phyloP scores from a whole-genome alignment of 2,113 vertebrate species.

The Colaptes auratus region DNA sequence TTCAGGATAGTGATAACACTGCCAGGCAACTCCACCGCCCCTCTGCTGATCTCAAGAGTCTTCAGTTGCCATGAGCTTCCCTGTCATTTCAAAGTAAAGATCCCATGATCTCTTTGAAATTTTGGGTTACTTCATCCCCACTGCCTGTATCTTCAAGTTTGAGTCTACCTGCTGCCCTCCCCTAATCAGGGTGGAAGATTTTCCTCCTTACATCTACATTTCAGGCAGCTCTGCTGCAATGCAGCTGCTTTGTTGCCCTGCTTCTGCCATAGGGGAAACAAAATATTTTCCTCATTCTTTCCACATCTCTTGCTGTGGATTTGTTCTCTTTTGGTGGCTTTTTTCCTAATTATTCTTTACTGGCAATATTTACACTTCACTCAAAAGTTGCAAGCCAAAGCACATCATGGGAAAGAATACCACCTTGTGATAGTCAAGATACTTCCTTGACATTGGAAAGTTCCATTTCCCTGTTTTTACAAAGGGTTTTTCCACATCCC shows the following conservation, averaged over 20 bases:
- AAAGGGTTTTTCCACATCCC: slow-evolving; percentile 1
- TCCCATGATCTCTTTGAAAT: background rate
- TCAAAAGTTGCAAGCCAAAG: background rate
- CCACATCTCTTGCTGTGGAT: background rate
- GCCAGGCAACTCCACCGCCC: background rate
- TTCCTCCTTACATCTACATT: background rate
- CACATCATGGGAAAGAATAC: background rate
- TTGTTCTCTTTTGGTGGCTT: background rate
- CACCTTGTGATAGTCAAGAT: background rate
- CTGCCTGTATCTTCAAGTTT: background rate
- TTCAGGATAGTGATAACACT: background rate
- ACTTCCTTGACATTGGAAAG: background rate
- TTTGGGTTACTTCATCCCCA: background rate
- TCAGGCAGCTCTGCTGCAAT: background rate
- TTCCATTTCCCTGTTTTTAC: background rate
- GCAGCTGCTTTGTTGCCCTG: background rate
- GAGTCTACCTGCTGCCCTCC: background rate
- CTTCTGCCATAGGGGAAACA: background rate
- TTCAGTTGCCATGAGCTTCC: background rate
- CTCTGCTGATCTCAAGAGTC: background rate
- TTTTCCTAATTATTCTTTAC: background rate
- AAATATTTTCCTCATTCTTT: background rate
- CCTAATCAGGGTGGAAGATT: background rate
- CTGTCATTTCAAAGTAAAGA: background rate
- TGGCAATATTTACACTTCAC: background rate